A percentile compares a stretch with the other conserved stretches of the same genome.
Evolutionary conservation across 2,113 vertebrate genomes (phyloP).

Genomic region (Callorhinus ursinus): DNA sequence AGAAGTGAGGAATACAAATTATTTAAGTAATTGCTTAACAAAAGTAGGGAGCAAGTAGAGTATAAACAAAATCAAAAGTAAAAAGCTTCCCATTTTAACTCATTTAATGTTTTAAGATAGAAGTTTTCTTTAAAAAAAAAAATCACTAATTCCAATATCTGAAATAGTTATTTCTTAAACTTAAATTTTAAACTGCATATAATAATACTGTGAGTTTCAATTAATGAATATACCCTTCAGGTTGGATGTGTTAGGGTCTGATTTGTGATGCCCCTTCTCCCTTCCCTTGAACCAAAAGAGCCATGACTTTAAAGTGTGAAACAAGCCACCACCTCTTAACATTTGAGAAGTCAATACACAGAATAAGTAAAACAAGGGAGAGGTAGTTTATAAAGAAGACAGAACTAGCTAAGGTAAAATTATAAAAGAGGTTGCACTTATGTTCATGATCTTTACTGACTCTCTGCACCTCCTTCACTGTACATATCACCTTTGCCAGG

Average conservation of each 20-base stretch:
- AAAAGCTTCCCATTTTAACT: slow-evolving; percentile 2
- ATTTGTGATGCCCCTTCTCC: background rate
- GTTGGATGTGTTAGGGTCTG: background rate
- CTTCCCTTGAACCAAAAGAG: background rate
- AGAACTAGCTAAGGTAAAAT: background rate
- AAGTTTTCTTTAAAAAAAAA: background rate
- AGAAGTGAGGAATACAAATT: background rate
- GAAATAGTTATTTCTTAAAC: slow-evolving; percentile 43
- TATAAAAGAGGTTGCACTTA: background rate
- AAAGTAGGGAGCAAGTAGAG: background rate
- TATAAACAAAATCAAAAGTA: slow-evolving; percentile 11
- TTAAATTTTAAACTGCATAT: background rate
- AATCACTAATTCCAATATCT: background rate
- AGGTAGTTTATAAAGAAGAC: background rate
- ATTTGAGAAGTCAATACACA: background rate
- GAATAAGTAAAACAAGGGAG: background rate
- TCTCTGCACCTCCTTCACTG: too few species aligned
- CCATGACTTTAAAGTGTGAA: slow-evolving; percentile 4
- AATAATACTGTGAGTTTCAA: background rate
- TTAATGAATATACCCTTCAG: background rate
- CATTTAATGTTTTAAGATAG: background rate
- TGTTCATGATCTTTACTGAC: background rate
- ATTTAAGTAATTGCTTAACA: slow-evolving; percentile 12
- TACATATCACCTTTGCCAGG: background rate
- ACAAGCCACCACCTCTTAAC: background rate